Base-by-base conservation (phyloP, 2,797 vertebrate species). In the Apogon talboti region DNA sequence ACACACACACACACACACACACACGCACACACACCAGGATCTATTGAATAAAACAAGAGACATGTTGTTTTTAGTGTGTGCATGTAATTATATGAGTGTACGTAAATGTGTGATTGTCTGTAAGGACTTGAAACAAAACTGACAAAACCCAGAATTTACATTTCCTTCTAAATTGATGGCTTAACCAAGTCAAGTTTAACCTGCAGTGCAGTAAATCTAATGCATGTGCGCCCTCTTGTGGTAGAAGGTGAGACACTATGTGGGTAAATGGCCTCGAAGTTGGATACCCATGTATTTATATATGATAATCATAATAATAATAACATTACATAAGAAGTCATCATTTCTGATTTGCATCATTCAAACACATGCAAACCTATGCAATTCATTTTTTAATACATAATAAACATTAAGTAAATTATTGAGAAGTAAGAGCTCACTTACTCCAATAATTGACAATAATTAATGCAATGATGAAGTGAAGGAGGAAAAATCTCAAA, bases 141-240 rank as follows among this genome's bases (percentile, higher is more conserved):
- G 3, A 58, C 21, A 2, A 46, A 57, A 7, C 3, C 6, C 9
- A 50, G 0, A 6, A 38, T 50, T 64, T 15, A 2, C 2, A 37
- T 37, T 51, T 69, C 1, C 15, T 48, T 18, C 41, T 3, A 30
- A 44, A 46, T 11, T 18, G 11, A 42, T 52, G 33, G 62, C 14
- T 59, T 28, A 11, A 45, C 5, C 1, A 11, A 47, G 8, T 52
- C 1, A 42, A 3, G 50, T 40, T 44, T 59, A 14, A 30, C 6
- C 33, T 48, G 35, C 2, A 0, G 0, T 1, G 30, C 2, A 35
- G 40, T 45, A 71, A 60, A 66, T 47, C 1, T 76, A 9, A 67
- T 71, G 21, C 50, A 43, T 13, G 55, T 38, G 8, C 30, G 78
- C 87, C 82, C 84, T 89, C 89, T 87, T 67, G 84, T 90, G 90